These are phyloP conservation scores for Lophius americanus DNA, from an alignment of 2,797 vertebrate species.

Conservation along the genomic window DNA sequence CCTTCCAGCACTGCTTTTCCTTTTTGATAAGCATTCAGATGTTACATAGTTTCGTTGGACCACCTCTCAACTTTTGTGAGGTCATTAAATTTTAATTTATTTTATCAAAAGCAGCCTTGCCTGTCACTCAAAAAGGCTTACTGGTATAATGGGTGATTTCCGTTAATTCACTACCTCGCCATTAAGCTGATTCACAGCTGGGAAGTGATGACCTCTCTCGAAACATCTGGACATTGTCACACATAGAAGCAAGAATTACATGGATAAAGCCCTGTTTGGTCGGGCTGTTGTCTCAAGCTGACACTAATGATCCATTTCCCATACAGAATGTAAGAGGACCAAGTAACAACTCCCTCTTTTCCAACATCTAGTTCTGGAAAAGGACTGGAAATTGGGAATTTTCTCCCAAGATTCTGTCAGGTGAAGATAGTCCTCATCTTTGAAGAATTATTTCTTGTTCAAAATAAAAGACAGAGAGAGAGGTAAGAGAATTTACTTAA, in stretches of 20 bases:
- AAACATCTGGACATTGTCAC: slow-evolving; percentile 51
- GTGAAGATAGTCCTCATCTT: too few species aligned
- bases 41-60: slow-evolving; percentile 60
- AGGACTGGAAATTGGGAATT: neutral
- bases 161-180: slow-evolving; percentile 60
- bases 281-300: neutral
- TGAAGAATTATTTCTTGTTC: too few species aligned
- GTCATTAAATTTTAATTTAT: slow-evolving; percentile 53
- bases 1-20: slow-evolving; percentile 50
- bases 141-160: slow-evolving; percentile 55
- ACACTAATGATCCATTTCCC: slow-evolving; percentile 5
- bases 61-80: slow-evolving; percentile 63
- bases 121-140: slow-evolving; percentile 67
- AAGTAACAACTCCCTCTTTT: neutral
- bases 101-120: slow-evolving; percentile 72
- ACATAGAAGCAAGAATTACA: slow-evolving; percentile 19
- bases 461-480: too few species aligned
- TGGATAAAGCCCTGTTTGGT: slow-evolving; percentile 10
- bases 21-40: slow-evolving; percentile 56
- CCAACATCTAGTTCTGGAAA: slow-evolving; percentile 13
- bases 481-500: too few species aligned
- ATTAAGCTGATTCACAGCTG: slow-evolving; percentile 59
- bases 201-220: slow-evolving; percentile 39
- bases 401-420: neutral
- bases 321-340: neutral